Evolutionary conservation across 2,888 invertebrate genomes (phyloP).

Genomic region (Cetonia aurata): DNA sequence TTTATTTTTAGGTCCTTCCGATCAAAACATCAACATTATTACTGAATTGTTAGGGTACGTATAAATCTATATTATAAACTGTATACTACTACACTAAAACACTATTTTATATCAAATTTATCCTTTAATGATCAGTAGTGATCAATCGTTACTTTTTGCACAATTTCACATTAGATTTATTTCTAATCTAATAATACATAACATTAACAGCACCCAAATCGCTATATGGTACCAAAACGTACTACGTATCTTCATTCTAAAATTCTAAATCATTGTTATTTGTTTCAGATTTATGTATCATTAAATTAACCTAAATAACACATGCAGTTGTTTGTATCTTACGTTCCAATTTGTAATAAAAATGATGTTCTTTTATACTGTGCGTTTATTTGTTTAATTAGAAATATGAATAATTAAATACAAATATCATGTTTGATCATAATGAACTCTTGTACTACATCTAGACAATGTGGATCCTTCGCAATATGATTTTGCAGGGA

Average conservation of each 20-base stretch:
- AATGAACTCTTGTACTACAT: constrained; percentile 32
- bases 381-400: constrained; percentile 6
- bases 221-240: too few species aligned
- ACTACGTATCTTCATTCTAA: too few species aligned
- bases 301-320: background rate
- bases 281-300: background rate
- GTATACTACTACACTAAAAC: too few species aligned
- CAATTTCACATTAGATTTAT: too few species aligned
- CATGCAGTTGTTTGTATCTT: too few species aligned
- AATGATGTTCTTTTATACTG: constrained; percentile 2
- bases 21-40: constrained; percentile 24
- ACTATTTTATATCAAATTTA: too few species aligned
- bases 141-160: too few species aligned
- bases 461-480: constrained; percentile 37
- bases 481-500: constrained; percentile 40
- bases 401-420: background rate
- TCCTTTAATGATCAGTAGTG: too few species aligned
- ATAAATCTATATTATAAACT: background rate
- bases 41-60: constrained; percentile 9
- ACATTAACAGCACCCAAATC: too few species aligned
- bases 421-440: constrained; percentile 24
- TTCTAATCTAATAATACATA: too few species aligned
- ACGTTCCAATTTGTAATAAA: constrained; percentile 21
- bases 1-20: constrained; percentile 26
- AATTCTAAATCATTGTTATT: background rate